Conservation (phyloP, 2,113 vertebrate genomes). For the Cephalopterus ornatus region DNA sequence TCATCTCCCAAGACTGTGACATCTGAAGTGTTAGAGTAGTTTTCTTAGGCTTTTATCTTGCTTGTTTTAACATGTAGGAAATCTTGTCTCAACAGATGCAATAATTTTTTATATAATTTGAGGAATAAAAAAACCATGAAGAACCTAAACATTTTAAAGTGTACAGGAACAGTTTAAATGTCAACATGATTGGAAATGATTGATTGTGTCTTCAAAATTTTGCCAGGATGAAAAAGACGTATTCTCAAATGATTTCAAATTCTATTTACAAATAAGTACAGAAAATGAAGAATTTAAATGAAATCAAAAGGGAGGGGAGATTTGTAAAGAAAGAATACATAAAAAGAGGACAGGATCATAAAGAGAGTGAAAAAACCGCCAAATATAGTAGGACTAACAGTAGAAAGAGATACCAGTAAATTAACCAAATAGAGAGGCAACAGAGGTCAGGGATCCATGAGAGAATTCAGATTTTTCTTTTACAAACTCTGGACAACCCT, state of each 20-base stretch:
- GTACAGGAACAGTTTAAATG: background rate
- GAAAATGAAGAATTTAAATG: background rate
- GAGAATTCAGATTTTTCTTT: background rate
- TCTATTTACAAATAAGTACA: background rate
- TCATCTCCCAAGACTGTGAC: background rate
- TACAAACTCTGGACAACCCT: background rate
- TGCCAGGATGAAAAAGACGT: background rate
- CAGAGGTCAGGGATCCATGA: background rate
- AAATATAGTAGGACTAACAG: background rate
- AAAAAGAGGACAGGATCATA: background rate
- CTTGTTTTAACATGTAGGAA: background rate
- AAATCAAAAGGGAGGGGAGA: fast-evolving
- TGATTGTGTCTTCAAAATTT: background rate
- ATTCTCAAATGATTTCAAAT: background rate
- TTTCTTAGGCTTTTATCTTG: background rate
- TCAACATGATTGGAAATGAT: background rate
- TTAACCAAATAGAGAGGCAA: background rate
- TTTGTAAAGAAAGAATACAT: background rate
- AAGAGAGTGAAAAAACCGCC: background rate
- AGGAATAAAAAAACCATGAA: background rate
- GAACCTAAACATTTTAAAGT: background rate
- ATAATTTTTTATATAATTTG: background rate
- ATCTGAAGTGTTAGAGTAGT: background rate
- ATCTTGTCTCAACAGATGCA: background rate
- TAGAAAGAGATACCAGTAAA: background rate